Conservation (phyloP, 2,113 vertebrate genomes). For the Orientallactaga bullata region DNA sequence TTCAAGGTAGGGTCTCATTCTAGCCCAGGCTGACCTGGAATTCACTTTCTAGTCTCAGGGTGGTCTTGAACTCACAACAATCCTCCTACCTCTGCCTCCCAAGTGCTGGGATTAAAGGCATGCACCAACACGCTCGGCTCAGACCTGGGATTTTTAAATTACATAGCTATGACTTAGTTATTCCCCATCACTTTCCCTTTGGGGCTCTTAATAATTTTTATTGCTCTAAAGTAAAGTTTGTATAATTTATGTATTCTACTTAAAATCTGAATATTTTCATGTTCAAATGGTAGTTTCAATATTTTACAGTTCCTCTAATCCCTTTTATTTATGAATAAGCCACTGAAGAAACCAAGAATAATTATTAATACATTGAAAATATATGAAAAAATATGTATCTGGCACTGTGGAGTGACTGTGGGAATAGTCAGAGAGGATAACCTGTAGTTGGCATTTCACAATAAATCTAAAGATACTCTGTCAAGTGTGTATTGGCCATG, state of each 20-base stretch:
- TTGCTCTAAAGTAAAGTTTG: constrained; percentile 17
- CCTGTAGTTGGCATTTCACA: background rate
- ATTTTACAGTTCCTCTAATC: constrained; percentile 30
- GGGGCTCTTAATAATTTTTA: background rate
- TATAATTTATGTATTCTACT: background rate
- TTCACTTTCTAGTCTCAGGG: too few relatives aligned
- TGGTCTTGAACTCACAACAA: too few relatives aligned
- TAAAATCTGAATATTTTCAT: background rate
- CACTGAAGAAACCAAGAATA: background rate
- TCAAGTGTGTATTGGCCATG: background rate
- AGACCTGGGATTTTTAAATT: constrained; percentile 5
- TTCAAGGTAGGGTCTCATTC: too few relatives aligned
- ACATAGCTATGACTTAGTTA: background rate
- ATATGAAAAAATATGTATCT: background rate
- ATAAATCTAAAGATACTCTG: background rate
- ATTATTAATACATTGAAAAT: constrained; percentile 1
- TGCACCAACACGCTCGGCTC: too few relatives aligned
- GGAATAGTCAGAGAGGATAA: background rate
- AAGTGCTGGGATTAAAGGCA: too few relatives aligned
- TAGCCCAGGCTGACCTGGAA: too few relatives aligned
- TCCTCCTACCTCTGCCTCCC: too few relatives aligned
- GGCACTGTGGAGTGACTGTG: background rate
- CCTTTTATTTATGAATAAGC: constrained; percentile 33
- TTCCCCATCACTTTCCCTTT: background rate
- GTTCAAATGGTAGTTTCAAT: background rate